Conservation (phyloP, 2,113 vertebrate species). For the Bubo bubo region DNA sequence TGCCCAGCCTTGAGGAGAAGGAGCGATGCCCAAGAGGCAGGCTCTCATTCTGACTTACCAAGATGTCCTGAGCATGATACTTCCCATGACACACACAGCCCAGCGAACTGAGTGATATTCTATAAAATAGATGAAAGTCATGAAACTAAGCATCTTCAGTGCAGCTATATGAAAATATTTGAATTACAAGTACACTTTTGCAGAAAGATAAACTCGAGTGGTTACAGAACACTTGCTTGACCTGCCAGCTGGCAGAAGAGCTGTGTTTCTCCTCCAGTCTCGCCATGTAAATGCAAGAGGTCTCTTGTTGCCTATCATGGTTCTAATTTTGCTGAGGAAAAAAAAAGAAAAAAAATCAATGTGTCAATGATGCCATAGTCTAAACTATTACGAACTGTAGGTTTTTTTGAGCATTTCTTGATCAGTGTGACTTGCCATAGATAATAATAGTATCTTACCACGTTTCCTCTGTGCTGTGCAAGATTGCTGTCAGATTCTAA, state of each 20-base stretch:
- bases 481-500: neutral
- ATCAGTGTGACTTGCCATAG: neutral
- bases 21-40: neutral
- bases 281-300: neutral
- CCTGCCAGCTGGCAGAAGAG: neutral
- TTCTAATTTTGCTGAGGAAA: neutral
- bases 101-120: neutral
- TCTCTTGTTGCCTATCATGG: neutral
- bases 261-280: neutral
- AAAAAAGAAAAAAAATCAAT: neutral
- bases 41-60: neutral
- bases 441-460: neutral
- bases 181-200: neutral
- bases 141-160: neutral
- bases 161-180: neutral
- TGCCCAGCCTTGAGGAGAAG: neutral
- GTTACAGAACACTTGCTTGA: neutral
- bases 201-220: neutral
- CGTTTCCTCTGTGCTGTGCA: neutral
- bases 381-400: neutral
- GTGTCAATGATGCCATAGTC: neutral
- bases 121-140: neutral
- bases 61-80: rapidly evolving
- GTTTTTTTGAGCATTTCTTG: neutral
- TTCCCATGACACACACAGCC: neutral